Base-by-base conservation (phyloP, 2,888 invertebrate species). In the Brachyptera risi region DNA sequence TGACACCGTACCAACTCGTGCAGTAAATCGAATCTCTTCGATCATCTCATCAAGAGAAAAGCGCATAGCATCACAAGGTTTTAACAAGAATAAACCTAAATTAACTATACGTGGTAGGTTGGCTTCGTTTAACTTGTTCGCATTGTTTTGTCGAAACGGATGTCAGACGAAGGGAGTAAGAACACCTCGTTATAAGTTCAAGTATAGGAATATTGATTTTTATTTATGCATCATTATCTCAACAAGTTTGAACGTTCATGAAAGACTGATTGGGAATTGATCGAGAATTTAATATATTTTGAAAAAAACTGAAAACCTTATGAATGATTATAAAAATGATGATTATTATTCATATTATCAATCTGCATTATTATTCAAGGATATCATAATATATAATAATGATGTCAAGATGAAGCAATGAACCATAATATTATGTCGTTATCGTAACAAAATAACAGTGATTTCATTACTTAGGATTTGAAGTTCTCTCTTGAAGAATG, bases 21-120 rank as follows among this genome's bases (percentile, higher is more conserved):
- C 49, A 40, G 47, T 31, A 59, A 59, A 59, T 59, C 59, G 50
- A 59, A 59, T 59, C 50, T 50, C 49, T 37, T 47, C 35, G 47
- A 59, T 59, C 50, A 19, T 50, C 37, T 59, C 59, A 59, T 59
- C 50, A 37, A 2, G 1, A 2, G 42, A 21, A 42, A 15, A 42
- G 17, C 42, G 42, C 42, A 2, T 5, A 7, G 42, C 47, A 31
- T 31, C 11, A 11, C 31, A 31, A 31, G 11, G 47, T n/a, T 7
- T n/a, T 47, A 21, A 5, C 24, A 24, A 5, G 54, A 54, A 54
- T 54, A 35, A 37, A 31, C 54, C 35, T 19, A 54, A 35, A 54
- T 54, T 54, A 54, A 54, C 35, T 21, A 37, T 23, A 35, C 54
- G 54, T 54, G 54, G 35, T 54, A 17, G 54, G 19, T 54, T 54